Conservation (phyloP, 2,888 invertebrate species). For the Steromphala cineraria region DNA sequence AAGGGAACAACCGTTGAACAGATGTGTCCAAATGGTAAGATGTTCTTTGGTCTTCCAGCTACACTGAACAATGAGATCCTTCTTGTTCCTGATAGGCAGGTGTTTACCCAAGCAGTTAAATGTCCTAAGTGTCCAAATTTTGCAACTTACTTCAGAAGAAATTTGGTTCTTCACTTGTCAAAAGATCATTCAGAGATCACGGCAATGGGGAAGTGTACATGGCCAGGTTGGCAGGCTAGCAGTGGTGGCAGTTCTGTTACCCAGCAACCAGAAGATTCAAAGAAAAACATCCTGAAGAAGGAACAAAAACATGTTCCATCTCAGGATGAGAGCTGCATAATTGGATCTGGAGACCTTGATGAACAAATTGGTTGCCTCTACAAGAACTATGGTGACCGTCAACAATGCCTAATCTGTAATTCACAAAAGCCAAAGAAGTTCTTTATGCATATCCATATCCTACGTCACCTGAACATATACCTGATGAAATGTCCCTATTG, state of each 20-base stretch:
- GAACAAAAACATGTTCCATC: not conserved
- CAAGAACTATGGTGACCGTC: slow-evolving; percentile 43
- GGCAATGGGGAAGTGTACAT: slow-evolving; percentile 42
- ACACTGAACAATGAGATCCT: slow-evolving; percentile 36
- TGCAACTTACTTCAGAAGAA: slow-evolving; percentile 36
- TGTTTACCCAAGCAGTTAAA: slow-evolving; percentile 38
- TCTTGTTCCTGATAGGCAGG: slow-evolving; percentile 43
- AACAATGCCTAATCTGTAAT: slow-evolving; percentile 60
- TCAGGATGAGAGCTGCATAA: slow-evolving; percentile 37
- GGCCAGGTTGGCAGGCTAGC: slow-evolving; percentile 27
- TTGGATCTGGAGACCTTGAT: slow-evolving; percentile 46
- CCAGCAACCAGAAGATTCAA: not conserved
- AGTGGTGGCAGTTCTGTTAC: not conserved
- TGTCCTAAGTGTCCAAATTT: slow-evolving; percentile 53
- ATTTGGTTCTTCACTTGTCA: slow-evolving; percentile 41
- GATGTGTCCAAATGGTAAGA: slow-evolving; percentile 3
- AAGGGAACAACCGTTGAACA: slow-evolving; percentile 7
- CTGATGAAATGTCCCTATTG: slow-evolving; percentile 65
- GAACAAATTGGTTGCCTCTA: slow-evolving; percentile 42
- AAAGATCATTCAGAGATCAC: slow-evolving; percentile 42
- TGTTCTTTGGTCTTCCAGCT: slow-evolving; percentile 15
- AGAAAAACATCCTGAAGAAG: not conserved
- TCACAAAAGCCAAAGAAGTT: slow-evolving; percentile 59
- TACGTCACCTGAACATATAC: slow-evolving; percentile 61
- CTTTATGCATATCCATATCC: slow-evolving; percentile 63